phyloP scores from a whole-genome alignment of 2,113 vertebrate species.

The Sturnus vulgaris region DNA sequence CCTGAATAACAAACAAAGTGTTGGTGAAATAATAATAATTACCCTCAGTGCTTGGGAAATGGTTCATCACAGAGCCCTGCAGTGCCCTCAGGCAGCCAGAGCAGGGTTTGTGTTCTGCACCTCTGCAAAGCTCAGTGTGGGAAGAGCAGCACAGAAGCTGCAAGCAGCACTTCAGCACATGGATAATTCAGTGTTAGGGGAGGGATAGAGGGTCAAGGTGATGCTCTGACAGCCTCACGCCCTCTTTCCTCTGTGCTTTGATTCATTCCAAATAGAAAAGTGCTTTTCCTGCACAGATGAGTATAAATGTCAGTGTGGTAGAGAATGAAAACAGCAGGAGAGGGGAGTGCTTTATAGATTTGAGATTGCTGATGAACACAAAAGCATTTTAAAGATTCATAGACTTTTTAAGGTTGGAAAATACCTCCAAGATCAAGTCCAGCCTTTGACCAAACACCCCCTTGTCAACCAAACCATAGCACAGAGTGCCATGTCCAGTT shows the following conservation, averaged over 20 bases:
- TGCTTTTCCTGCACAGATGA: not conserved
- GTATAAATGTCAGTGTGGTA: fast-evolving
- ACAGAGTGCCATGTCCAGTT: no score
- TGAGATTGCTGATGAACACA: not conserved
- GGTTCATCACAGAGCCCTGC: not conserved
- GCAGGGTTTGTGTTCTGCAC: not conserved
- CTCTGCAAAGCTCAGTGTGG: not conserved
- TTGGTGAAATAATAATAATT: not conserved
- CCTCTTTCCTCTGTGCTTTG: not conserved
- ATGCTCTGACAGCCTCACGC: not conserved
- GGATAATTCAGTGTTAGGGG: not conserved
- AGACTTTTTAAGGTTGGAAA: not conserved
- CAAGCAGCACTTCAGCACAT: not conserved
- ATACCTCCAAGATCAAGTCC: not conserved
- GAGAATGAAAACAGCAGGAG: not conserved
- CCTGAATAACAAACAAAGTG: not conserved
- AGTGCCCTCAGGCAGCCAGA: not conserved
- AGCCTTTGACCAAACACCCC: not conserved
- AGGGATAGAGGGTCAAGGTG: not conserved
- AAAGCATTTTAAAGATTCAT: not conserved
- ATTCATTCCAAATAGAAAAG: not conserved
- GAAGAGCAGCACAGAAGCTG: not conserved
- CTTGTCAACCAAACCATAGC: not conserved
- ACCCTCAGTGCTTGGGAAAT: not conserved
- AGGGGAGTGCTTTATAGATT: not conserved